These are phyloP conservation scores for Phalacrocorax pelagicus DNA, from an alignment of 2,113 vertebrate genomes.

Conservation along the genomic window DNA sequence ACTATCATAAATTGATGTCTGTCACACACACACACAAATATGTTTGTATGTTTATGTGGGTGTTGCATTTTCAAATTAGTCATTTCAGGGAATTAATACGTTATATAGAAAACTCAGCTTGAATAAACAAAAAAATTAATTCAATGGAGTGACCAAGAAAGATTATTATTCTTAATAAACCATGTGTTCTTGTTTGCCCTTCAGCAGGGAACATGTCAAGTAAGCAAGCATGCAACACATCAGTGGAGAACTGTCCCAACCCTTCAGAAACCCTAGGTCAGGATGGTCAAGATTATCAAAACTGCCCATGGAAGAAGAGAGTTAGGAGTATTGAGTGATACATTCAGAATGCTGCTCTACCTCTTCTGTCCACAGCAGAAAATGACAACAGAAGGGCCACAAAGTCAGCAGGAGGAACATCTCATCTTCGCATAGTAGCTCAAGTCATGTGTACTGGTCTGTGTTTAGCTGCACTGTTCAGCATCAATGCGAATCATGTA, in stretches of 20 bases:
- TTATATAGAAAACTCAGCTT: conserved; percentile 2
- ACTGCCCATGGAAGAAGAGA: background rate
- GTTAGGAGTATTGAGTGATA: background rate
- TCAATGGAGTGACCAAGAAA: background rate
- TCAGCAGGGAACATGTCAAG: background rate
- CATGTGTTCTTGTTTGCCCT: background rate
- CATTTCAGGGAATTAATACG: background rate
- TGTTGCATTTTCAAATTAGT: background rate
- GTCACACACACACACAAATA: background rate
- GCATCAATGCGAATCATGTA: background rate
- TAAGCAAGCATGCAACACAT: background rate
- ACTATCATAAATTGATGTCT: background rate
- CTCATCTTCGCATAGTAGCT: background rate
- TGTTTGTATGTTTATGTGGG: background rate
- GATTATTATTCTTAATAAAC: conserved; percentile 9
- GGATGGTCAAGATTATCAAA: background rate
- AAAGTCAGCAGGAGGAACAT: background rate
- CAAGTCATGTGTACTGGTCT: background rate
- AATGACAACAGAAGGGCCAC: background rate
- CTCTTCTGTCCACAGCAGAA: background rate
- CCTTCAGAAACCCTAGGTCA: background rate
- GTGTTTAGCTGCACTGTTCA: background rate
- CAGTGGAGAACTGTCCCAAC: background rate
- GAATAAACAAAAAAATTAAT: conserved; percentile 8
- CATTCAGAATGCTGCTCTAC: background rate